Evolutionary conservation across 2,888 invertebrate species (phyloP).

Genomic region (Eulithis prunata): DNA sequence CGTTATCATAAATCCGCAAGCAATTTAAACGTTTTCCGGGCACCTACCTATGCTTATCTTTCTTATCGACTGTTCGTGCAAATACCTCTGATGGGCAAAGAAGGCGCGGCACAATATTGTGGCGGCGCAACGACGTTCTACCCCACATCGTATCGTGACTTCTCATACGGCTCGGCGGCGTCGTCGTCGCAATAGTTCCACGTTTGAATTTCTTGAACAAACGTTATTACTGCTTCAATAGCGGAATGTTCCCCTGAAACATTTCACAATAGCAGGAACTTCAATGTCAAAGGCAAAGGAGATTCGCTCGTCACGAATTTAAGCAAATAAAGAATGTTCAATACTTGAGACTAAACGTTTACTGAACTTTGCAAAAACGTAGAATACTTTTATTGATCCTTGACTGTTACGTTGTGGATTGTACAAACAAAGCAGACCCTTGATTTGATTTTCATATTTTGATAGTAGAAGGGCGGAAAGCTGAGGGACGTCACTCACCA

Average conservation of each 20-base stretch:
- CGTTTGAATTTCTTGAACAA: slow-evolving; percentile 79
- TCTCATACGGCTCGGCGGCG: slow-evolving; percentile 31
- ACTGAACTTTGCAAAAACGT: slow-evolving; percentile 17
- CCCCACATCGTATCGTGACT: slow-evolving; percentile 48
- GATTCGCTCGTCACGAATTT: slow-evolving; percentile 64
- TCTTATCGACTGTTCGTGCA: slow-evolving; percentile 51
- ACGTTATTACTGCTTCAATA: slow-evolving; percentile 78
- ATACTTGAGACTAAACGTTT: slow-evolving; percentile 24
- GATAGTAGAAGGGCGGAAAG: slow-evolving; percentile 41
- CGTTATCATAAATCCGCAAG: slow-evolving; percentile 27
- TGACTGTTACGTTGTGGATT: slow-evolving; percentile 18
- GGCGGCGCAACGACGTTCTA: slow-evolving; percentile 41
- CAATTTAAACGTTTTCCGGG: background rate
- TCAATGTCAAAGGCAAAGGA: slow-evolving; percentile 74
- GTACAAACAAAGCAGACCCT: slow-evolving; percentile 37
- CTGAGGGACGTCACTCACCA: slow-evolving; percentile 54
- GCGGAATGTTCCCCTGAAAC: slow-evolving; percentile 73
- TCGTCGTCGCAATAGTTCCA: slow-evolving; percentile 69
- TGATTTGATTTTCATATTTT: slow-evolving; percentile 41
- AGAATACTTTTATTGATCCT: slow-evolving; percentile 12
- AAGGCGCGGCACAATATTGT: slow-evolving; percentile 55
- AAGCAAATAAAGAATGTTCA: slow-evolving; percentile 47
- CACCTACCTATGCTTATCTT: slow-evolving; percentile 38
- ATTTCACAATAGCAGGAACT: slow-evolving; percentile 76
- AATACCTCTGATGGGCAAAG: slow-evolving; percentile 47